Evolutionary conservation across 2,797 vertebrate species (phyloP).

Genomic region (Anolis apletophallus): DNA sequence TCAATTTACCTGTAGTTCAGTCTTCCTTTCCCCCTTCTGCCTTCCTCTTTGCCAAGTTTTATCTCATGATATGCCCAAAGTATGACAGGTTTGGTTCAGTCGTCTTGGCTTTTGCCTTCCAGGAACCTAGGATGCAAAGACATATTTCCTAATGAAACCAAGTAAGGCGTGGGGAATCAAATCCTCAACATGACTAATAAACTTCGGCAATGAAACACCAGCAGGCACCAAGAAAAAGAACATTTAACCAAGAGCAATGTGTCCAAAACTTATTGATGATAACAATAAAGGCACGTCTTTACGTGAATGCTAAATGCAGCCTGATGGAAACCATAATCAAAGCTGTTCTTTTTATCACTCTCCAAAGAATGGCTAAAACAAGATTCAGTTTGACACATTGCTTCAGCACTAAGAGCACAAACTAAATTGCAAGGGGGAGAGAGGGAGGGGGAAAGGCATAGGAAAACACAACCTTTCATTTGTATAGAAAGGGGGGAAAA

Average conservation of each 20-base stretch:
- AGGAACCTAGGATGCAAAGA: neutral
- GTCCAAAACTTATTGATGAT: constrained; percentile 19
- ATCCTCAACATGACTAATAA: neutral
- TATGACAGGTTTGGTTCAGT: too few relatives aligned
- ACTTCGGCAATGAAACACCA: neutral
- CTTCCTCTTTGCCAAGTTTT: too few relatives aligned
- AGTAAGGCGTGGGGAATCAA: too few relatives aligned
- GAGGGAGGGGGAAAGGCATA: constrained; percentile 65
- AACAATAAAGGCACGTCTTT: constrained; percentile 38
- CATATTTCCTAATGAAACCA: neutral
- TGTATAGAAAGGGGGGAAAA: constrained; percentile 18
- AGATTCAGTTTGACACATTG: constrained; percentile 73
- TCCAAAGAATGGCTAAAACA: constrained; percentile 56
- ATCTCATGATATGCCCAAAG: too few relatives aligned
- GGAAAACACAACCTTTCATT: constrained; percentile 60
- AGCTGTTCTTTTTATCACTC: constrained; percentile 64
- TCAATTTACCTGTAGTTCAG: too few relatives aligned
- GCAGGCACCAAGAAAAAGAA: neutral
- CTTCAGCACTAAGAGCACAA: constrained; percentile 65
- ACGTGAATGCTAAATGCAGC: constrained; percentile 52
- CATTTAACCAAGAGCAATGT: neutral
- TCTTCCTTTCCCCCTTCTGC: too few relatives aligned
- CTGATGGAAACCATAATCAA: constrained; percentile 72
- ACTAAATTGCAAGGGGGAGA: constrained; percentile 70
- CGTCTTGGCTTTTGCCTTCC: too few relatives aligned